Percentiles rank a stretch among this genome's conserved stretches.
Evolutionary conservation across 2,797 vertebrate species (phyloP).

Genomic region (Lagodon rhomboides): DNA sequence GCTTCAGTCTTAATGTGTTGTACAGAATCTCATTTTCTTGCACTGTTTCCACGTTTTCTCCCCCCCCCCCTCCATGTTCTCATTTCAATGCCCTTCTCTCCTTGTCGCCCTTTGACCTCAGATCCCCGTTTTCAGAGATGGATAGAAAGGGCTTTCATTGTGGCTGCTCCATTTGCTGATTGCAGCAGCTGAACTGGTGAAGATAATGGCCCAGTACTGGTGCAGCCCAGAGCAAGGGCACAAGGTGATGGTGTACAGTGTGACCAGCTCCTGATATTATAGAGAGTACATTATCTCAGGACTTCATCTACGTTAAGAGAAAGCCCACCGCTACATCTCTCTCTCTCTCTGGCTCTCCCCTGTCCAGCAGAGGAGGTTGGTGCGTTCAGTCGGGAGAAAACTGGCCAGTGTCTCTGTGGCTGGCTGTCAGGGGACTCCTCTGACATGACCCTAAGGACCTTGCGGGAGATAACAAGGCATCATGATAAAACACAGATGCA

Average conservation of each 20-base stretch:
- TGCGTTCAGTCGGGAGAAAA: slow-evolving; percentile 13
- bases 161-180: slow-evolving; percentile 76
- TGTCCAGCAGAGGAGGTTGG: not conserved
- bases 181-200: slow-evolving; percentile 69
- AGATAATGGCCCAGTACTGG: slow-evolving; percentile 70
- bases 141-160: slow-evolving; percentile 68
- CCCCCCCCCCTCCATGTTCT: not conserved
- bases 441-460: slow-evolving; percentile 70
- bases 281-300: slow-evolving; percentile 63
- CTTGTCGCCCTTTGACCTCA: slow-evolving; percentile 55
- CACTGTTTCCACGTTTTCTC: slow-evolving; percentile 19
- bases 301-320: slow-evolving; percentile 57
- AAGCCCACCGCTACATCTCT: slow-evolving; percentile 32
- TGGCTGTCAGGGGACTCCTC: slow-evolving; percentile 62
- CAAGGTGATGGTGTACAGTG: slow-evolving; percentile 53
- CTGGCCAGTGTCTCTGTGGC: slow-evolving; percentile 43
- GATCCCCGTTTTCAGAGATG: slow-evolving; percentile 55
- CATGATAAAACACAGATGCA: slow-evolving; percentile 78
- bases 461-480: slow-evolving; percentile 75
- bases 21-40: slow-evolving; percentile 42
- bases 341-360: slow-evolving; percentile 9
- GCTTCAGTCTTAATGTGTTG: slow-evolving; percentile 23
- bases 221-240: slow-evolving; percentile 52
- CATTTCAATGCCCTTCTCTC: slow-evolving; percentile 25
- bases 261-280: slow-evolving; percentile 53